Percentiles rank a stretch among this genome's conserved stretches.
phyloP scores from a whole-genome alignment of 2,888 invertebrate genomes.

The Drosophila hawaiiensis region DNA sequence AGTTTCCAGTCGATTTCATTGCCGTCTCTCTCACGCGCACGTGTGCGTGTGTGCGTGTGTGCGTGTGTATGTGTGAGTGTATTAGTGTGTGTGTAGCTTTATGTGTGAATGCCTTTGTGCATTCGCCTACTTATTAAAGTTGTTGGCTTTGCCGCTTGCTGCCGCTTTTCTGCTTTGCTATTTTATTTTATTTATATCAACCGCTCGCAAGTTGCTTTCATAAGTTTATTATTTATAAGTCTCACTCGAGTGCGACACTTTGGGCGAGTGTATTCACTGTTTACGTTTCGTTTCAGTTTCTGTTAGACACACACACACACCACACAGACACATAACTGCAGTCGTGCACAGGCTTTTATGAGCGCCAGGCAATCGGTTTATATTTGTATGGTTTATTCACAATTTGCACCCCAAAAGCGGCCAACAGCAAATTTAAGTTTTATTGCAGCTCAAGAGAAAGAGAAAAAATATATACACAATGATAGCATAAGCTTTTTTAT shows the following conservation, averaged over 20 bases:
- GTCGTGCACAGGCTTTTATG: conserved; percentile 47
- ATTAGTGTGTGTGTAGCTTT: conserved; percentile 5
- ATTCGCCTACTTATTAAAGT: conserved; percentile 45
- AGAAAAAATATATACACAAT: not conserved
- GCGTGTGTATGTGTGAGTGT: conserved; percentile 2
- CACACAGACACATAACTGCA: conserved; percentile 19
- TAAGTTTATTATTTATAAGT: conserved; percentile 79
- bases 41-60: conserved; percentile 4
- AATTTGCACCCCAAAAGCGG: conserved; percentile 55
- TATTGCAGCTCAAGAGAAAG: conserved; percentile 36
- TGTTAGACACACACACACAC: conserved; percentile 9
- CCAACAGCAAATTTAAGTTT: conserved; percentile 57
- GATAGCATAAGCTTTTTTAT: conserved; percentile 40
- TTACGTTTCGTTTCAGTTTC: conserved; percentile 19
- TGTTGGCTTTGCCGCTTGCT: conserved; percentile 31
- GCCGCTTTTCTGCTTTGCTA: conserved; percentile 40
- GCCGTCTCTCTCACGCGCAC: conserved; percentile 2
- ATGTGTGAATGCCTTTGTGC: conserved; percentile 20
- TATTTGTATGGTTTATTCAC: conserved; percentile 70
- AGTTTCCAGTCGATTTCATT: conserved; percentile 50
- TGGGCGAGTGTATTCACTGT: conserved; percentile 52
- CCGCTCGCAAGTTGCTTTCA: conserved; percentile 53
- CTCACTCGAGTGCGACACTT: conserved; percentile 68
- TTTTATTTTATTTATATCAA: conserved; percentile 58
- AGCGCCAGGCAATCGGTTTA: conserved; percentile 62